Percentiles rank a stretch among this genome's conserved stretches.
Evolutionary conservation across 2,888 invertebrate genomes (phyloP).

Genomic region (Morpho deidamia): DNA sequence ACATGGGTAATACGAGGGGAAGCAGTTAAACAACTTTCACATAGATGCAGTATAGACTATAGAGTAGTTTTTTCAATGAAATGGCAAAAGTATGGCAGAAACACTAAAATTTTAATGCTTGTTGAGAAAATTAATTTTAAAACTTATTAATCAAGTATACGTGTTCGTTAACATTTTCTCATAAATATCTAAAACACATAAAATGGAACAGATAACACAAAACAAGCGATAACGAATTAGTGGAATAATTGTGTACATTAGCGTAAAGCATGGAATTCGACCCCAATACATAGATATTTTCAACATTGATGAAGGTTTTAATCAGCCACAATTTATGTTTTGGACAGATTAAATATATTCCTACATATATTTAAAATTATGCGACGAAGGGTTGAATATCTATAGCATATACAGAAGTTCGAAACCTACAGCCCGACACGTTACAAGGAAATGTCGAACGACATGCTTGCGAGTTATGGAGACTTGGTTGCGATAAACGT

Average conservation of each 20-base stretch:
- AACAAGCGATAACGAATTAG: neutral
- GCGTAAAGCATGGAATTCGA: slow-evolving; percentile 1
- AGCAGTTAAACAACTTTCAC: too few relatives aligned
- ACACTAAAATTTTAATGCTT: too few relatives aligned
- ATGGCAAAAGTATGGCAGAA: too few relatives aligned
- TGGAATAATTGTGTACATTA: slow-evolving; percentile 1
- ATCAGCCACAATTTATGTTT: slow-evolving; percentile 13
- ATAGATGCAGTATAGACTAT: too few relatives aligned
- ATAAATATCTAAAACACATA: neutral
- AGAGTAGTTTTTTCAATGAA: too few relatives aligned
- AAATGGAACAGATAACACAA: neutral
- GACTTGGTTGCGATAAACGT: slow-evolving; percentile 26
- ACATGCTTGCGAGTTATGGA: slow-evolving; percentile 8
- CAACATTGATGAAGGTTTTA: neutral
- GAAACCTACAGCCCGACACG: slow-evolving; percentile 23
- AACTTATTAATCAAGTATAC: too few relatives aligned
- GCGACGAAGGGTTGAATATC: slow-evolving; percentile 16
- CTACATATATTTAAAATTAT: neutral
- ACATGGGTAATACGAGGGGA: too few relatives aligned
- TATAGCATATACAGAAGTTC: slow-evolving; percentile 7
- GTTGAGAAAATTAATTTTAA: too few relatives aligned
- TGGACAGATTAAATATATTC: slow-evolving; percentile 4
- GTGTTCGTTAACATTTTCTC: neutral
- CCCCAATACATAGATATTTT: slow-evolving; percentile 2
- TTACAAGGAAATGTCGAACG: slow-evolving; percentile 29